phyloP scores from a whole-genome alignment of 1,140 invertebrate genomes.

The Cydia strobilella region DNA sequence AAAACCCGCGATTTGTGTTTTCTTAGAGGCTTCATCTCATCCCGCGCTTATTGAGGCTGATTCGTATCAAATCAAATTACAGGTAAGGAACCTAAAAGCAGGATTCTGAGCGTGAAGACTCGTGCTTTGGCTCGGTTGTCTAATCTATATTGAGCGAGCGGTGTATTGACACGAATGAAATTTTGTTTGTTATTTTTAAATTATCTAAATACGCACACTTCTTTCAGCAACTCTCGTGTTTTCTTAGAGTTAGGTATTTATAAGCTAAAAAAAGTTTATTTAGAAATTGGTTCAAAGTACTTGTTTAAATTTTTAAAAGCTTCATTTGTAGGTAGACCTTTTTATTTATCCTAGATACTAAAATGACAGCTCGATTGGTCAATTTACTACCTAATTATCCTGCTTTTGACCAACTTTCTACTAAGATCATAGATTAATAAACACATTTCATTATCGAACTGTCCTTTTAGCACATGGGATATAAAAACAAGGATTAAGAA shows the following conservation, averaged over 20 bases:
- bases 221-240: conserved; percentile 13
- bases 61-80: conserved; percentile 53
- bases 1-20: conserved; percentile 50
- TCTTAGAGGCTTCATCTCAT: conserved; percentile 49
- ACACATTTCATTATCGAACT: no score
- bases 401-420: no score
- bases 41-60: conserved; percentile 61
- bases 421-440: no score
- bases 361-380: no score
- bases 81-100: conserved; percentile 56
- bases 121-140: conserved; percentile 5
- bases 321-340: not conserved
- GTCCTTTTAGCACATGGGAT: no score
- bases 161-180: not conserved
- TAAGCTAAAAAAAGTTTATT: not conserved
- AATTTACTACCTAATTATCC: no score
- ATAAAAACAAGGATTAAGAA: not conserved
- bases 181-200: conserved; percentile 29
- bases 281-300: not conserved
- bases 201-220: conserved; percentile 28
- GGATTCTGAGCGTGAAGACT: conserved; percentile 15
- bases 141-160: not conserved
- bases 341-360: no score
- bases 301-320: not conserved
- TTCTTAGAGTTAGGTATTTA: conserved; percentile 2